phyloP scores from a whole-genome alignment of 2,888 invertebrate species.

The Halocaridina rubra region DNA sequence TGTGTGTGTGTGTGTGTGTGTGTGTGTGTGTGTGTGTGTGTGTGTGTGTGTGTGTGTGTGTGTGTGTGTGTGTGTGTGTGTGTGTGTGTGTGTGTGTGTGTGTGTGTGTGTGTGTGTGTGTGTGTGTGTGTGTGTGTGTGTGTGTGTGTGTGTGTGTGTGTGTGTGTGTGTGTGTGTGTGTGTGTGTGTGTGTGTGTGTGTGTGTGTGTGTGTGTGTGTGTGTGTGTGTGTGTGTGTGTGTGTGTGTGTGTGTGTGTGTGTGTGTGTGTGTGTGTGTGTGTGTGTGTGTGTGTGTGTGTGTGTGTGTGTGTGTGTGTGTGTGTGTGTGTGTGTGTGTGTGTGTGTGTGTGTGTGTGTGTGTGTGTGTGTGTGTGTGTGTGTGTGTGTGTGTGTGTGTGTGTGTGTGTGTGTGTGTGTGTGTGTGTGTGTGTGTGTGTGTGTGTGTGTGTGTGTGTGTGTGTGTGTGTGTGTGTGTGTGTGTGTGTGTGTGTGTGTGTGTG shows the following conservation, averaged over 20 bases:
- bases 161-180: background rate
- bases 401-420: background rate
- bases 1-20: background rate
- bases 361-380: slow-evolving; percentile 8
- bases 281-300: slow-evolving; percentile 8
- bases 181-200: background rate
- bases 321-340: slow-evolving; percentile 8
- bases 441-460: slow-evolving; percentile 1
- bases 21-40: background rate
- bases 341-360: slow-evolving; percentile 8
- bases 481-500: slow-evolving; percentile 8
- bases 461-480: slow-evolving; percentile 8
- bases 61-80: background rate
- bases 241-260: background rate
- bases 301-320: background rate
- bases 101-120: background rate
- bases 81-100: background rate
- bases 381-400: background rate
- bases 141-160: background rate
- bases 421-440: slow-evolving; percentile 8
- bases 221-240: background rate
- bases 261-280: background rate
- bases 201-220: background rate
- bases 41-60: background rate
- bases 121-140: background rate